These are phyloP conservation scores for Drosophila affinis DNA, from an alignment of 2,888 invertebrate species.

Conservation along the genomic window DNA sequence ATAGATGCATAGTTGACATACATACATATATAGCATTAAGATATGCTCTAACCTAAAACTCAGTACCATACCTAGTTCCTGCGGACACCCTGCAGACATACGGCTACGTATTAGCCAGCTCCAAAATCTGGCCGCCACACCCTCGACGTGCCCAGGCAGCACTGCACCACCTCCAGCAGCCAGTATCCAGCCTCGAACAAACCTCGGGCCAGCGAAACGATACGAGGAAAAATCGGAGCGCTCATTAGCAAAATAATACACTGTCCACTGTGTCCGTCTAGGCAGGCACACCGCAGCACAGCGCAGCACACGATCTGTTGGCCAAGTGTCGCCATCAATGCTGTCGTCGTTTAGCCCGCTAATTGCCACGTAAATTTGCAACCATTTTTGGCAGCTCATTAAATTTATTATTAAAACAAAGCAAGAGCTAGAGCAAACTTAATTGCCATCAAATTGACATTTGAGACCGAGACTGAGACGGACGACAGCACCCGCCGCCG, in stretches of 20 bases:
- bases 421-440: conserved; percentile 55
- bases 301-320: conserved; percentile 59
- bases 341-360: conserved; percentile 56
- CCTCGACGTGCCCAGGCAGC: conserved; percentile 27
- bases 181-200: conserved; percentile 40
- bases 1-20: too few species aligned
- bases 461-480: conserved; percentile 55
- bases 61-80: neutral
- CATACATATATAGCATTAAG: neutral
- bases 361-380: conserved; percentile 79
- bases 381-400: conserved; percentile 82
- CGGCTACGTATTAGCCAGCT: conserved; percentile 3
- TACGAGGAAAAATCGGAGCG: conserved; percentile 42
- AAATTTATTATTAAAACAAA: conserved; percentile 77
- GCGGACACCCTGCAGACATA: conserved; percentile 23
- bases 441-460: conserved; percentile 81
- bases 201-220: conserved; percentile 30
- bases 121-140: conserved; percentile 34
- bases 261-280: conserved; percentile 24
- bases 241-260: conserved; percentile 64
- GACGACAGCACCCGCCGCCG: conserved; percentile 67
- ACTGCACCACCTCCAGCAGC: neutral
- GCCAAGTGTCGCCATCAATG: conserved; percentile 66
- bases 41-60: neutral
- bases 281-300: neutral